Percentiles rank a stretch among this genome's conserved stretches.
These are phyloP conservation scores for Liparis tanakae DNA, from an alignment of 2,797 vertebrate species.

Conservation along the genomic window DNA sequence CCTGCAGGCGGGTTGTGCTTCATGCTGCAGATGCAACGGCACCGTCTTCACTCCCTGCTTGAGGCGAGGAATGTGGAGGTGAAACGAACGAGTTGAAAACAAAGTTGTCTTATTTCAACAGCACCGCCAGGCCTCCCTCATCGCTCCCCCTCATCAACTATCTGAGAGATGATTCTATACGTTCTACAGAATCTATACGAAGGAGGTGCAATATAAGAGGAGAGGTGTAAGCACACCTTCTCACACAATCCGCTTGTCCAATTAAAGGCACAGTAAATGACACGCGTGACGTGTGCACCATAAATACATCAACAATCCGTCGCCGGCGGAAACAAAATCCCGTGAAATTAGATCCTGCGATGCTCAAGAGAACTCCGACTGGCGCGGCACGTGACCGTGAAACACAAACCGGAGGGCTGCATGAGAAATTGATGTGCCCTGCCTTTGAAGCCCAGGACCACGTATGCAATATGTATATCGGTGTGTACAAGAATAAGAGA, in stretches of 20 bases:
- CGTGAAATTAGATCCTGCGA: conserved; percentile 75
- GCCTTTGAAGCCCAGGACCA: conserved; percentile 62
- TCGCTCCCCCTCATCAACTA: conserved; percentile 16
- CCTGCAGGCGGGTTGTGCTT: conserved; percentile 30
- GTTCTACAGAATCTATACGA: background rate
- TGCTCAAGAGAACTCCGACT: conserved; percentile 59
- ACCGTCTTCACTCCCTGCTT: conserved; percentile 43
- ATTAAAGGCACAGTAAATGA: conserved; percentile 50
- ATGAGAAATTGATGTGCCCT: conserved; percentile 72
- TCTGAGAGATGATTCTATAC: conserved; percentile 16
- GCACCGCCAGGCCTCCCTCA: background rate
- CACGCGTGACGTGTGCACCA: conserved; percentile 25
- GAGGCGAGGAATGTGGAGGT: background rate
- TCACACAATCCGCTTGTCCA: conserved; percentile 33
- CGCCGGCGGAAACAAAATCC: conserved; percentile 75
- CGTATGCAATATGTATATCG: conserved; percentile 67
- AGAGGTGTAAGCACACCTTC: conserved; percentile 13
- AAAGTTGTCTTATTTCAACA: background rate
- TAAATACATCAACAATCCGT: conserved; percentile 55
- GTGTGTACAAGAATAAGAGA: conserved; percentile 18
- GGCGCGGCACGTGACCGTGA: conserved; percentile 66
- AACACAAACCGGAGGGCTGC: conserved; percentile 61
- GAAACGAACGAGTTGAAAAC: conserved; percentile 1
- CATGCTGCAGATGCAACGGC: conserved; percentile 33
- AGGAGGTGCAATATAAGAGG: conserved; percentile 17